Conservation (phyloP, 2,888 invertebrate genomes). For the Nebria salina region DNA sequence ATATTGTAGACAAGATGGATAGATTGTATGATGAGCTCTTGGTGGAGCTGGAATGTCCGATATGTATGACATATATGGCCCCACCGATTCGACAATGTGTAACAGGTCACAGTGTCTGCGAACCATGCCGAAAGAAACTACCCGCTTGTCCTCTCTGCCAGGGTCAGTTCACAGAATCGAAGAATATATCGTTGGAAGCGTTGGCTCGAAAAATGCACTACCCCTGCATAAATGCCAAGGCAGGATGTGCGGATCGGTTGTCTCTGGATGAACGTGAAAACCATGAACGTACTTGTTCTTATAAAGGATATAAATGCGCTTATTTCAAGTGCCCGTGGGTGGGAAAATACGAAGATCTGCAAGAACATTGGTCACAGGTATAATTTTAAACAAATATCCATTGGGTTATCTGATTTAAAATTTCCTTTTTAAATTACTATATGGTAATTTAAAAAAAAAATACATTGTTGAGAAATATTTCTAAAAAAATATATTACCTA, state of each 20-base stretch:
- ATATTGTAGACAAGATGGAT: constrained; percentile 26
- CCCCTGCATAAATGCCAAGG: constrained; percentile 51
- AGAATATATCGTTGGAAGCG: constrained; percentile 52
- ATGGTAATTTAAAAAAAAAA: no score
- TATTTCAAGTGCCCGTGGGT: constrained; percentile 52
- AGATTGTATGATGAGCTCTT: constrained; percentile 50
- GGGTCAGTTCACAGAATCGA: constrained; percentile 50
- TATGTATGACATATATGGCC: constrained; percentile 52
- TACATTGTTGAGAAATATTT: no score
- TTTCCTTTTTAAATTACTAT: no score
- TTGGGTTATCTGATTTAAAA: no score
- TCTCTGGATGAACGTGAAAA: constrained; percentile 49
- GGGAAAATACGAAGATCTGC: constrained; percentile 50
- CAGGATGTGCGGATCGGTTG: constrained; percentile 50
- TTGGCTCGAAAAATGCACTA: constrained; percentile 52
- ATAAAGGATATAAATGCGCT: constrained; percentile 51
- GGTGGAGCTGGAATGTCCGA: constrained; percentile 52
- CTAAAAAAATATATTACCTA: no score
- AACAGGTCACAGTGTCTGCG: constrained; percentile 52
- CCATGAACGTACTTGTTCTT: constrained; percentile 51
- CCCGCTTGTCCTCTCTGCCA: constrained; percentile 52
- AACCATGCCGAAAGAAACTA: constrained; percentile 50
- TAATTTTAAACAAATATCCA: neutral
- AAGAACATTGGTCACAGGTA: constrained; percentile 50
- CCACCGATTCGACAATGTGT: constrained; percentile 52